phyloP scores from a whole-genome alignment of 2,888 invertebrate genomes.

The Lymantria monacha region DNA sequence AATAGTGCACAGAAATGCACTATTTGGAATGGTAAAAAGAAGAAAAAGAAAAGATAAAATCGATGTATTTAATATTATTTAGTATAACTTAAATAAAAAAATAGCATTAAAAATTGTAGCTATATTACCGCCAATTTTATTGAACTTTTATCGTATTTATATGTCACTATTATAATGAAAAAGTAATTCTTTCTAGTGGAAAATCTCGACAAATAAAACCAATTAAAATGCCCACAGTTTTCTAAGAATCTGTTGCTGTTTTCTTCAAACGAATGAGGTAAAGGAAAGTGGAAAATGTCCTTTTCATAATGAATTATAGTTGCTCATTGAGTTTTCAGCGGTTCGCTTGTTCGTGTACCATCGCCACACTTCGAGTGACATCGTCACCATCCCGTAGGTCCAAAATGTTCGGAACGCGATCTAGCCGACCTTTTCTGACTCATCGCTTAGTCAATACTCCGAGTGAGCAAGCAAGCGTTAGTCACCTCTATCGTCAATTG shows the following conservation, averaged over 20 bases:
- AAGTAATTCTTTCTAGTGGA: no score
- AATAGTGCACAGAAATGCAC: no score
- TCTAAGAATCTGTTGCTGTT: slow-evolving; percentile 22
- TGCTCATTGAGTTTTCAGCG: slow-evolving; percentile 72
- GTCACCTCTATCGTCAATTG: slow-evolving; percentile 33
- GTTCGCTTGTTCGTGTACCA: slow-evolving; percentile 42
- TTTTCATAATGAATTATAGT: slow-evolving; percentile 67
- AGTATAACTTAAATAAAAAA: no score
- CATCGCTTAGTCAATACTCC: slow-evolving; percentile 46
- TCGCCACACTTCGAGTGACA: slow-evolving; percentile 45
- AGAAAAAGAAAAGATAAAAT: no score
- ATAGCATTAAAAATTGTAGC: no score
- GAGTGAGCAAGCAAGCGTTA: slow-evolving; percentile 48
- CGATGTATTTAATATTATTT: no score
- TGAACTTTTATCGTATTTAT: no score
- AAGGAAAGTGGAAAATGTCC: slow-evolving; percentile 56
- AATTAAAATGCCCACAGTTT: slow-evolving; percentile 9
- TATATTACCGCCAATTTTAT: no score
- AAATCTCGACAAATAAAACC: no score
- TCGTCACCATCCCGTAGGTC: slow-evolving; percentile 40
- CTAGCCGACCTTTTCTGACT: slow-evolving; percentile 55
- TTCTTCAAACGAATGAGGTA: slow-evolving; percentile 34
- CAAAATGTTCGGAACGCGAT: slow-evolving; percentile 24
- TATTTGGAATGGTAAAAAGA: no score
- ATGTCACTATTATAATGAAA: no score